Percentiles rank a stretch among this genome's conserved stretches.
Conservation (phyloP, 2,888 invertebrate species). For the Neoaliturus tenellus region DNA sequence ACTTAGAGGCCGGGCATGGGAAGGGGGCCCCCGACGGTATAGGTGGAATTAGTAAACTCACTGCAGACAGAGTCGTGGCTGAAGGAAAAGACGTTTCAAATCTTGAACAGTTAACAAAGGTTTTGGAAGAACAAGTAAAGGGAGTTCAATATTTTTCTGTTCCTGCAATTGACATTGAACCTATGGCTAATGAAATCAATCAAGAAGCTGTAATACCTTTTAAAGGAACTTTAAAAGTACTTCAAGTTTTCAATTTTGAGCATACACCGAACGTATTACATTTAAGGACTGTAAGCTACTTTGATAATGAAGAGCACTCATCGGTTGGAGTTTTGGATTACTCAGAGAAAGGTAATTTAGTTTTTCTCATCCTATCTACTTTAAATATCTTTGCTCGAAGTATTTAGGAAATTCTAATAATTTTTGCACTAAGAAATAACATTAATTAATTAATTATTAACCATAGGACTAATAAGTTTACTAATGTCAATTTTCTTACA, state of each 20-base stretch:
- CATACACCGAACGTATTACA: not conserved
- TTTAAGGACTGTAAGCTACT: not conserved
- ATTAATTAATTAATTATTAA: no score
- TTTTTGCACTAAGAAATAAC: no score
- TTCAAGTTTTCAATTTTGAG: not conserved
- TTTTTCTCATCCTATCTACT: no score
- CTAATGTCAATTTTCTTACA: not conserved
- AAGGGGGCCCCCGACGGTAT: conserved; percentile 3
- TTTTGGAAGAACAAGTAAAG: not conserved
- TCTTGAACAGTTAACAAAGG: not conserved
- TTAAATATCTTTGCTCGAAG: no score
- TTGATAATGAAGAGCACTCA: conserved; percentile 1
- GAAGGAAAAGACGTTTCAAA: not conserved
- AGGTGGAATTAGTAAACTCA: not conserved
- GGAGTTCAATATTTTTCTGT: not conserved
- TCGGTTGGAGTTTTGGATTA: not conserved
- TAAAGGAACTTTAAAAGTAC: not conserved
- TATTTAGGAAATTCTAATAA: no score
- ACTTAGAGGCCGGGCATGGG: not conserved
- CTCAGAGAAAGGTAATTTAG: not conserved
- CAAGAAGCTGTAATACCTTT: not conserved
- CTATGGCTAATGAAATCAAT: not conserved
- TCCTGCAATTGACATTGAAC: not conserved
- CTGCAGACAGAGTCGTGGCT: not conserved
- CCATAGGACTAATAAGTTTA: not conserved